Base-by-base conservation (phyloP, 1,140 invertebrate species). In the Phortica variegata region DNA sequence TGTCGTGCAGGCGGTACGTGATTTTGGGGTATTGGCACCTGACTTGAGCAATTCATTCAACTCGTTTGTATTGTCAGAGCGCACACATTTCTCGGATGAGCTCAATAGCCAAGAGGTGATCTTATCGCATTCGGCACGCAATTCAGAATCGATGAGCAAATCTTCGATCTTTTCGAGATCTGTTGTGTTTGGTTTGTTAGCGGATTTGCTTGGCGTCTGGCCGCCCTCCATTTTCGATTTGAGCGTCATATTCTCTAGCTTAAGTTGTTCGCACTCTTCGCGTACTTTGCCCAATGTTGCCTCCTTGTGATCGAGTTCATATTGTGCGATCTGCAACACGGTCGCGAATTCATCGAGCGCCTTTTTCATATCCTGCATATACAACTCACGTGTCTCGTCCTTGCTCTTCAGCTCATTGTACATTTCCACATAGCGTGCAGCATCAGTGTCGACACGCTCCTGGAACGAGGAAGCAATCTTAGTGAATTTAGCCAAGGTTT, bases 381-480 rank as follows among this genome's bases (percentile, higher is more conserved):
- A 76, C 3, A 61, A 52, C 32, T 76, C 73, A 20, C 73, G 73
- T 8, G 60, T 60, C 38, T 76, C 73, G 43, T 76, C 73, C 49
- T 75, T 76, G 47, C 54, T 59, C 17, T 69, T 63, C 44, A 76
- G 58, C 43, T 76, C 73, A 40, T 52, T 59, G 55, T 66, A 70
- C 58, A 70, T 44, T 37, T 63, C 62, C 29, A 63, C 48, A 52
- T 76, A 76, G 50, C 69, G 68, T 40, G 61, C 62, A 54, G 72
- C 38, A 56, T 76, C 69, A 5, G 60, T 59, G 33, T 76, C 73
- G 50, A 75, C 66, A 13, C 71, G 70, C 57, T 72, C 73, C 66
- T 76, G 73, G 65, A 76, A 76, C 55, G 73, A 70, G 69, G 71
- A 73, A 55, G 70, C 73, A 72, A 76, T 76, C 59, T 76, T 74